Base-by-base conservation (phyloP, 2,113 vertebrate genomes). In the Cyanoderma ruficeps region DNA sequence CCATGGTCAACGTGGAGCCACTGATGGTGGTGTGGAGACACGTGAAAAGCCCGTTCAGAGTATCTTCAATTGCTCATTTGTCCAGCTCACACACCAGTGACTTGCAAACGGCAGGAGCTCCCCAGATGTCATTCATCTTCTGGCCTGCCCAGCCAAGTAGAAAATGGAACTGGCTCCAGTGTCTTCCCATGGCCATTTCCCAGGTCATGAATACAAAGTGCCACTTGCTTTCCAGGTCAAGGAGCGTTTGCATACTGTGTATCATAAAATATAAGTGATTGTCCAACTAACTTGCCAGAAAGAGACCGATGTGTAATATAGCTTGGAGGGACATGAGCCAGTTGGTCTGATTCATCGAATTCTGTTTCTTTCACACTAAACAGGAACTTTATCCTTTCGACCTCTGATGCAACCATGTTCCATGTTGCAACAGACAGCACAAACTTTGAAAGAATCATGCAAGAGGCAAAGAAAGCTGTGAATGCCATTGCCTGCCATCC, bases 341-440 rank as follows among this genome's bases (percentile, higher is more conserved):
- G 87, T 22, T 4, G 5, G 42, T 93, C 92, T 97, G 74, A 33
- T 53, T 92, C 95, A 71, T 82, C 60, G 10, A 68, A 75, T 53
- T 89, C 91, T 95, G 53, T 82, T 86, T 96, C 83, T 94, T 96
- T 96, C 81, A 13, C 47, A 20, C 91, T 93, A 86, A 95, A 95
- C 97, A 99, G 99, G 97, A 99, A 99, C 97, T 98, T 99, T 90
- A 97, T 99, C 88, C 96, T 99, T 33, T 98, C 98, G 35, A 99
- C 98, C 9, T 90, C 92, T 27, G 98, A 97, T 20, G 98, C 98
- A n/a, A 95, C 92, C 0, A 97, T 99, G 56, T 88, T 98, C 47
- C 98, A 96, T 79, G 94, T 99, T 83, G 98, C 98, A 28, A 78
- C 97, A 52, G 97, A 98, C 17, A 96, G 84, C 37, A 74, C 90